These are phyloP conservation scores for Podabrus alpinus DNA, from an alignment of 2,888 invertebrate genomes.

Conservation along the genomic window DNA sequence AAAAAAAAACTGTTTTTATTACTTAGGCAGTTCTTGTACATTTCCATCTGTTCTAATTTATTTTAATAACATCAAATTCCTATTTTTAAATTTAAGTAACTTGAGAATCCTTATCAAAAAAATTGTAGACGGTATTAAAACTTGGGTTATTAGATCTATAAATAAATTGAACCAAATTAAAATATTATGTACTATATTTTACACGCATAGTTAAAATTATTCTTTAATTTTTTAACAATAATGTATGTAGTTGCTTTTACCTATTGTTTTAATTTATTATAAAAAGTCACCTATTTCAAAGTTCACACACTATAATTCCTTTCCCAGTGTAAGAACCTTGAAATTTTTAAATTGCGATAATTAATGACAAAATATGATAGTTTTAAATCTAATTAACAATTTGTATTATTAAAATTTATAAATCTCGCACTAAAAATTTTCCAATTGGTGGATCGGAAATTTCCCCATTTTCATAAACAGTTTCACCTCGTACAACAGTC, in stretches of 20 bases:
- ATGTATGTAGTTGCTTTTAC: neutral
- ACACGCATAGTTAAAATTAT: neutral
- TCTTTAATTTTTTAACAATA: neutral
- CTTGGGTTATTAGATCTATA: neutral
- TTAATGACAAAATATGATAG: neutral
- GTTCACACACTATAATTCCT: neutral
- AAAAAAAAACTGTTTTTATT: too few species aligned
- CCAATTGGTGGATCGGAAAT: constrained; percentile 56
- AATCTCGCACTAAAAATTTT: constrained; percentile 32
- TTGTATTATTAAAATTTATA: neutral
- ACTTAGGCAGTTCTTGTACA: too few species aligned
- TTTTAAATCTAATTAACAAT: neutral
- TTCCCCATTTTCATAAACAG: constrained; percentile 60
- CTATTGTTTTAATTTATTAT: neutral
- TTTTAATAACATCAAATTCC: neutral
- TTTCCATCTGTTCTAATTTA: neutral
- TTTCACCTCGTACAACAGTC: constrained; percentile 68
- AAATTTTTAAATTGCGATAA: neutral
- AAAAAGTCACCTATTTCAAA: neutral
- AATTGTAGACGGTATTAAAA: neutral
- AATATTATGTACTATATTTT: neutral
- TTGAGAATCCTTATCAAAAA: neutral
- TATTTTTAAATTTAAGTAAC: neutral
- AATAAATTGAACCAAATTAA: neutral
- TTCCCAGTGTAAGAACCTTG: neutral